Conservation (phyloP, 2,888 invertebrate genomes). For the Melanotus villosus region DNA sequence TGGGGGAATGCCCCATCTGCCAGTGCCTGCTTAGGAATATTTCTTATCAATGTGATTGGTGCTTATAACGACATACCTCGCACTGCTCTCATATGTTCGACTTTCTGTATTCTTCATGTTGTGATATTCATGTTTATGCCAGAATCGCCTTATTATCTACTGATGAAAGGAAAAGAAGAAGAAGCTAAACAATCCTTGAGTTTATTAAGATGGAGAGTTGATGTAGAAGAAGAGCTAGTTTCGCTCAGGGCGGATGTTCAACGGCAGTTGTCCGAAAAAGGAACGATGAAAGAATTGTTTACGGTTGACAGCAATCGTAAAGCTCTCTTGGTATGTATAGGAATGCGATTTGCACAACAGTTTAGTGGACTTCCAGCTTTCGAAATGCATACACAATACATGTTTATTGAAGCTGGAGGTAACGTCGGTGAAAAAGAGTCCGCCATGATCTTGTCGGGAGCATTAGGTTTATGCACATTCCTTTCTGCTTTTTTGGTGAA, state of each 20-base stretch:
- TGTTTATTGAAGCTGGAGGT: conserved; percentile 62
- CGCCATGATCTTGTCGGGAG: conserved; percentile 57
- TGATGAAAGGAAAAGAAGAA: conserved; percentile 55
- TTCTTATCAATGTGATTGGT: conserved; percentile 57
- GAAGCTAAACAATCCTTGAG: conserved; percentile 56
- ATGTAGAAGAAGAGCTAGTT: conserved; percentile 58
- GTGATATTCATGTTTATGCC: conserved; percentile 57
- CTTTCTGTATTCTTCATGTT: conserved; percentile 54
- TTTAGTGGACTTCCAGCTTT: conserved; percentile 59
- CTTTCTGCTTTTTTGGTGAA: conserved; percentile 52
- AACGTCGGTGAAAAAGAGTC: conserved; percentile 58
- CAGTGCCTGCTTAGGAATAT: conserved; percentile 54
- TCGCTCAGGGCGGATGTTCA: conserved; percentile 56
- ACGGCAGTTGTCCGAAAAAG: conserved; percentile 60
- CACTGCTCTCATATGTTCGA: conserved; percentile 48
- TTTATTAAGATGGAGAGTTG: conserved; percentile 54
- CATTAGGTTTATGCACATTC: conserved; percentile 41
- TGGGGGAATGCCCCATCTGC: conserved; percentile 58
- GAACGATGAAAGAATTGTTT: conserved; percentile 57
- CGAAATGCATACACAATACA: conserved; percentile 58
- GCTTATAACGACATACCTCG: conserved; percentile 49
- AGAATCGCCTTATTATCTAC: conserved; percentile 61
- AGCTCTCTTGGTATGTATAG: conserved; percentile 56
- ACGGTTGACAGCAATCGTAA: conserved; percentile 57
- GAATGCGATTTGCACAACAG: conserved; percentile 58